Base-by-base conservation (phyloP, 2,797 vertebrate species). In the Tragelaphus eurycerus region DNA sequence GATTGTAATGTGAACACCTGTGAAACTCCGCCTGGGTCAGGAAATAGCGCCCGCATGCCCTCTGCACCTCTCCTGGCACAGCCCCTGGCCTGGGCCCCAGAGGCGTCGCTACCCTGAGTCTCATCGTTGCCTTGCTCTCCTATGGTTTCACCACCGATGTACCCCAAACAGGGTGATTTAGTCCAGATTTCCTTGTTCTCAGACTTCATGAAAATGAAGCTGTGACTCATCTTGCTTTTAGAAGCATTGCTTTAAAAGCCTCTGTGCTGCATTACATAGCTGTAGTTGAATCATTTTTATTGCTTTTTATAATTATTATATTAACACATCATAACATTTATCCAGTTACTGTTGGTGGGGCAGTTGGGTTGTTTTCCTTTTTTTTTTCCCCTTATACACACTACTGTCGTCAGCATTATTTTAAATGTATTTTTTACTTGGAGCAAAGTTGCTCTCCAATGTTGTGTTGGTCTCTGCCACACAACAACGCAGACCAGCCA, bases 141-240 rank as follows among this genome's bases (percentile, higher is more conserved):
- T n/a, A 5, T 14, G 2, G 4, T n/a, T 25, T 7, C 9, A 3
- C 76, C 55, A 2, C 3, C 31, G 38, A 0, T 4, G 14, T 13
- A 1, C n/a, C 2, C 59, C 55, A 10, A 15, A 31, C 17, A 54
- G 11, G 14, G 57, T 2, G 31, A 5, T 21, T 14, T 0, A 13
- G 88, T 38, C 29, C 4, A 19, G 48, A 82, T 48, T 60, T 76
- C 76, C 64, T 29, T 57, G 11, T 25, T 81, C 31, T 67, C 27
- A 19, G 64, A 4, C 71, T 48, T 54, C 9, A 12, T n/a, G 2
- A 17, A 27, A 23, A 50, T 34, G 57, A 7, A 52, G 31, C 43
- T 15, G 0, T 43, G 71, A 54, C n/a, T 71, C 34, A 4, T 85
- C 67, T 55, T n/a, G 38, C n/a, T 67, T 46, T 19, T 46, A 85